Evolutionary conservation across 2,797 vertebrate species (phyloP).

Genomic region (Chaenodraco wilsoni): DNA sequence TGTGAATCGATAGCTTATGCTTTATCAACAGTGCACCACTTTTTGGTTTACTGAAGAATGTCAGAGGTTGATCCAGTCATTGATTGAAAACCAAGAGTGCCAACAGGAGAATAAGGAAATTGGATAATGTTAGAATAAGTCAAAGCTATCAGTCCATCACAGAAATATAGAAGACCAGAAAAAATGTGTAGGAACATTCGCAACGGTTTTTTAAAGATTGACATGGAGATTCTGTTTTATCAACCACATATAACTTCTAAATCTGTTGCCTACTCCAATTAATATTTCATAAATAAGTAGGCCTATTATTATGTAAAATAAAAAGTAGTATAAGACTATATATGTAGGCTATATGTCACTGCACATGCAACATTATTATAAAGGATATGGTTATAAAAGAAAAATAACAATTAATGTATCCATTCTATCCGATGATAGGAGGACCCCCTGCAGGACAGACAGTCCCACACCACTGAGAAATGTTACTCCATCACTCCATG

Average conservation of each 20-base stretch:
- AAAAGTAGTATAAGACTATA: no score
- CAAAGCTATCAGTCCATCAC: neutral
- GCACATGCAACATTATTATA: neutral
- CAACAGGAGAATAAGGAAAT: slow-evolving; percentile 1
- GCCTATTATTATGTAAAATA: neutral
- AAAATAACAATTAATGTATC: no score
- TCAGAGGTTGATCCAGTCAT: neutral
- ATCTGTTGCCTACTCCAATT: neutral
- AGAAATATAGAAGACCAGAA: neutral
- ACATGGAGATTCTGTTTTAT: neutral
- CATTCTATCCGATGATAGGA: no score
- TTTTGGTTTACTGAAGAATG: neutral
- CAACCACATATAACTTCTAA: neutral
- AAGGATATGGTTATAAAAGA: neutral
- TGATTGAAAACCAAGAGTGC: neutral
- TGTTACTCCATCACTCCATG: neutral
- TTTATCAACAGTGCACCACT: neutral
- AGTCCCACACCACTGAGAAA: neutral
- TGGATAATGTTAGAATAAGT: neutral
- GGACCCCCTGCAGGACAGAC: neutral
- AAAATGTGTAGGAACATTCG: neutral
- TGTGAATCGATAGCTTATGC: slow-evolving; percentile 15
- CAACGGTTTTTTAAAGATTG: neutral
- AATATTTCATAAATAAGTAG: neutral
- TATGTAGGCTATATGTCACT: no score